phyloP scores from a whole-genome alignment of 1,140 invertebrate genomes.

The Ostrea edulis region DNA sequence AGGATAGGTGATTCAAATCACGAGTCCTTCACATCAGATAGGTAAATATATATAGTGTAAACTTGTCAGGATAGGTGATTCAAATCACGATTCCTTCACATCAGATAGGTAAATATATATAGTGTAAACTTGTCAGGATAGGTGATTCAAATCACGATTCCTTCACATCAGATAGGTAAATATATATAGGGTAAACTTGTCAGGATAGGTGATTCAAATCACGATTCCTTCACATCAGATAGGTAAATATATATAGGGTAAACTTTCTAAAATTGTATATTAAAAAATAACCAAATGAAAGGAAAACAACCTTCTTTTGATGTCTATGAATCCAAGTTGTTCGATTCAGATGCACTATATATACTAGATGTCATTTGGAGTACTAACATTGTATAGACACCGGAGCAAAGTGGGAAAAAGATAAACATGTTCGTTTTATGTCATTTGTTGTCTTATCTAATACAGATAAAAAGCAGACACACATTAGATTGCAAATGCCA shows the following conservation, averaged over 20 bases:
- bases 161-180: neutral
- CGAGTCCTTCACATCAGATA: neutral
- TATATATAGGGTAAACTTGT: neutral
- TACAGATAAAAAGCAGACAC: no score
- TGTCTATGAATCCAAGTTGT: no score
- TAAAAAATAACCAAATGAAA: no score
- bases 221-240: neutral
- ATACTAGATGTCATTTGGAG: no score
- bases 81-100: neutral
- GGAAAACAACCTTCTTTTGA: no score
- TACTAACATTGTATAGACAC: no score
- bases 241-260: neutral
- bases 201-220: neutral
- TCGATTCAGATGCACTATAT: no score
- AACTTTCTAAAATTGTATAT: neutral
- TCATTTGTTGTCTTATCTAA: no score
- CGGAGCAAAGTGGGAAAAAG: no score
- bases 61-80: neutral
- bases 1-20: neutral
- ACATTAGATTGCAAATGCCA: no score
- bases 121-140: neutral
- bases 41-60: neutral
- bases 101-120: neutral
- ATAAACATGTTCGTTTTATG: no score
- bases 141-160: neutral